Evolutionary conservation across 2,797 vertebrate species (phyloP).

Genomic region (Melopsittacus undulatus): DNA sequence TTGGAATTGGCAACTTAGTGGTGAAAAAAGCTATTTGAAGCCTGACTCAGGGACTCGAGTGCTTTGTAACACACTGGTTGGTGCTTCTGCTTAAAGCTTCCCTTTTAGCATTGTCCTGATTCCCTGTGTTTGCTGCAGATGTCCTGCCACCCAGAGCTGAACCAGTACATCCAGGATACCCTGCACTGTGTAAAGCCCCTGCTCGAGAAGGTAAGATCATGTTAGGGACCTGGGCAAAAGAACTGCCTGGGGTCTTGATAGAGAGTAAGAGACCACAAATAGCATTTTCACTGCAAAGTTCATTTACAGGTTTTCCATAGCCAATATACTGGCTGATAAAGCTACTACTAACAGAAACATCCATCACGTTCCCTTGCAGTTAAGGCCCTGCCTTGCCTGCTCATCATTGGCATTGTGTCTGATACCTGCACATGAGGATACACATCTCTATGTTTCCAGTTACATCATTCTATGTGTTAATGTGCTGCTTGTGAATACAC

Average conservation of each 20-base stretch:
- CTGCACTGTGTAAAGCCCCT: constrained; percentile 94
- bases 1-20: neutral
- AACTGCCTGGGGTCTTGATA: neutral
- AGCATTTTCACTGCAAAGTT: neutral
- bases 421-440: neutral
- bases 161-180: constrained; percentile 97
- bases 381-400: neutral
- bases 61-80: neutral
- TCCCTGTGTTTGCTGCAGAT: constrained; percentile 80
- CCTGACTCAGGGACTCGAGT: neutral
- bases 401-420: neutral
- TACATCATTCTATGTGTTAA: neutral
- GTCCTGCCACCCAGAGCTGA: constrained; percentile 97
- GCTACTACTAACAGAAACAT: neutral
- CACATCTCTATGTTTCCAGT: neutral
- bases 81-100: neutral
- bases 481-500: neutral
- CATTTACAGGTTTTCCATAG: neutral
- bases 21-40: neutral
- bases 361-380: neutral
- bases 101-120: neutral
- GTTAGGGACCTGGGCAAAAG: too few species aligned
- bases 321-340: neutral
- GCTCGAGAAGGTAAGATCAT: constrained; percentile 90
- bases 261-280: neutral